A percentile compares a stretch with the other conserved stretches of the same genome.
These are phyloP conservation scores for Salvator merianae DNA, from an alignment of 2,113 vertebrate species.

Conservation along the genomic window DNA sequence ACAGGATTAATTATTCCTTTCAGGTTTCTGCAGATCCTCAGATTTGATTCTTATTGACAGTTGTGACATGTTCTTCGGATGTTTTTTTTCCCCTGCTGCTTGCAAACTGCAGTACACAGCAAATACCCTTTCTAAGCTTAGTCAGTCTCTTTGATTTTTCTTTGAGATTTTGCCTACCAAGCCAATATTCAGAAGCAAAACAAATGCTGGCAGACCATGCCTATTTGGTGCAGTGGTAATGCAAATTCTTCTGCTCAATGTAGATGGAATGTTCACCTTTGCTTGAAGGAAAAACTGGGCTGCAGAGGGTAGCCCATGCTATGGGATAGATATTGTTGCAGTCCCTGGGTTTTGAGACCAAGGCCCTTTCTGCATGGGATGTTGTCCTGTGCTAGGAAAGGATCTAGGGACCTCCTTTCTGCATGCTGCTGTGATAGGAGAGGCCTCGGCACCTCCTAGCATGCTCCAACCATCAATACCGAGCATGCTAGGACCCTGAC, in stretches of 20 bases:
- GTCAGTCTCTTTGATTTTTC: background rate
- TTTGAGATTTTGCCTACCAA: slow-evolving; percentile 1
- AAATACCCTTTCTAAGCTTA: background rate
- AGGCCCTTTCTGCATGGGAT: too few relatives aligned
- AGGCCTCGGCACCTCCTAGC: too few relatives aligned
- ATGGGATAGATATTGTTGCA: background rate
- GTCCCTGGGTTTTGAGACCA: too few relatives aligned
- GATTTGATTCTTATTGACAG: slow-evolving; percentile 20
- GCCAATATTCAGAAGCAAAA: background rate
- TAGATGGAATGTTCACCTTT: slow-evolving; percentile 15
- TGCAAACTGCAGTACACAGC: background rate
- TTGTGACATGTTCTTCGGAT: slow-evolving; percentile 9
- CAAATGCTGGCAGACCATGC: slow-evolving; percentile 2
- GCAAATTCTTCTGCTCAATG: background rate
- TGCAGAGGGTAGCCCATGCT: background rate
- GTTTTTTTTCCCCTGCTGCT: background rate
- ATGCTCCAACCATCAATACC: too few relatives aligned
- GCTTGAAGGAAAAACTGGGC: background rate
- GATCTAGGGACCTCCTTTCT: too few relatives aligned
- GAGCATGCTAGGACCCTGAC: too few relatives aligned
- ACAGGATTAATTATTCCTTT: slow-evolving; percentile 6
- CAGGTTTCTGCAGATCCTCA: background rate
- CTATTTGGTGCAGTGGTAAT: slow-evolving; percentile 12
- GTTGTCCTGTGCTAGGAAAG: too few relatives aligned
- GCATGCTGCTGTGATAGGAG: too few relatives aligned